phyloP scores from a whole-genome alignment of 2,888 invertebrate species.

The Panopea generosa region DNA sequence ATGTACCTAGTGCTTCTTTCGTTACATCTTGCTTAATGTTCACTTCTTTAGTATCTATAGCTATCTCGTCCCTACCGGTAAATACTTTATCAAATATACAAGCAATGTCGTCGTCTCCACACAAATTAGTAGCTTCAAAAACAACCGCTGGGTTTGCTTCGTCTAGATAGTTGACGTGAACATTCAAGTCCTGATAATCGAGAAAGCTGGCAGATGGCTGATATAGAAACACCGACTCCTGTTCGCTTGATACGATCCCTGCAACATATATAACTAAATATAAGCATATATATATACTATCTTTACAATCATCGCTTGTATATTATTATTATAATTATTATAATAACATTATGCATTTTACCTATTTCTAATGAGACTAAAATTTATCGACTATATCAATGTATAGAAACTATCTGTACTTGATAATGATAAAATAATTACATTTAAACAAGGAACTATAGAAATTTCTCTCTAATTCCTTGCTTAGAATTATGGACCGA shows the following conservation, averaged over 20 bases:
- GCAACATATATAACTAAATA: not conserved
- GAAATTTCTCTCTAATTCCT: no score
- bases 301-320: no score
- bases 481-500: no score
- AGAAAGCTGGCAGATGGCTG: constrained; percentile 3
- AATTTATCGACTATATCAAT: no score
- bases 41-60: constrained; percentile 5
- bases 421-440: no score
- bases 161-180: constrained; percentile 13
- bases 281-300: no score
- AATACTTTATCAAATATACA: constrained; percentile 63
- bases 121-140: constrained; percentile 25
- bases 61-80: constrained; percentile 14
- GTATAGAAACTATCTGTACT: no score
- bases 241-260: constrained; percentile 11
- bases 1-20: constrained; percentile 7
- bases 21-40: not conserved
- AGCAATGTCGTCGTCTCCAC: constrained; percentile 47
- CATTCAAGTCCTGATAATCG: constrained; percentile 7
- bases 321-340: no score
- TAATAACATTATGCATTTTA: no score
- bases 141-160: constrained; percentile 3
- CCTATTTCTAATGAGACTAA: no score
- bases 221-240: constrained; percentile 22
- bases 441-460: no score